Evolutionary conservation across 2,797 vertebrate genomes (phyloP).

Genomic region (Mormyrus hasselquistii): DNA sequence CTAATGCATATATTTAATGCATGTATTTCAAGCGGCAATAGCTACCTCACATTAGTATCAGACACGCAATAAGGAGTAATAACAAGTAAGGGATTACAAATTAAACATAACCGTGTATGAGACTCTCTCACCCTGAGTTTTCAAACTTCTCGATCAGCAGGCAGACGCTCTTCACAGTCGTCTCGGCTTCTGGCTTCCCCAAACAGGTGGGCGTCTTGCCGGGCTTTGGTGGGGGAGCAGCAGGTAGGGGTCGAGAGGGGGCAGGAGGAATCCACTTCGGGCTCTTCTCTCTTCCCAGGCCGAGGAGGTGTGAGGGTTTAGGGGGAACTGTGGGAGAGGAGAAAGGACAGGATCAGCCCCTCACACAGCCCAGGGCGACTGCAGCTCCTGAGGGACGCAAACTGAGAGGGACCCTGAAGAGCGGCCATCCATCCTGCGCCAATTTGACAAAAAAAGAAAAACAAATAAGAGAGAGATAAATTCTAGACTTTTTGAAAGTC

Average conservation of each 20-base stretch:
- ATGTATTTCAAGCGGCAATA: not conserved
- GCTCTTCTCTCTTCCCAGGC: constrained; percentile 68
- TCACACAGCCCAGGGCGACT: constrained; percentile 16
- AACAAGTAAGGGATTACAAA: not conserved
- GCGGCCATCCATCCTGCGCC: constrained; percentile 49
- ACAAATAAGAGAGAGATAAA: not conserved
- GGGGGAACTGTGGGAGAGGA: constrained; percentile 66
- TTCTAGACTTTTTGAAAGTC: not conserved
- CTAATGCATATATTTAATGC: not conserved
- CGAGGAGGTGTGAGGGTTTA: constrained; percentile 75
- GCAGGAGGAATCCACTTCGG: constrained; percentile 67
- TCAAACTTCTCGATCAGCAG: constrained; percentile 74
- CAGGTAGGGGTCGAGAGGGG: constrained; percentile 67
- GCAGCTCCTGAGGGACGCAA: constrained; percentile 28
- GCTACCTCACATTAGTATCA: not conserved
- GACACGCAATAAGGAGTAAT: not conserved
- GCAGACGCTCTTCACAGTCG: constrained; percentile 62
- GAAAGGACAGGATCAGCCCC: constrained; percentile 35
- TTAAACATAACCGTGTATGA: not conserved
- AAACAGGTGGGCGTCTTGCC: constrained; percentile 36
- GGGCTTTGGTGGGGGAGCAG: constrained; percentile 62
- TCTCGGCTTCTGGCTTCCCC: constrained; percentile 47
- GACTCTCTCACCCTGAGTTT: constrained; percentile 63
- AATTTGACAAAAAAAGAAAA: not conserved
- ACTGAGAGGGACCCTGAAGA: constrained; percentile 39